A percentile compares a stretch with the other conserved stretches of the same genome.
phyloP scores from a whole-genome alignment of 35 echinoderm and acorn worm species.

The Anneissia japonica region DNA sequence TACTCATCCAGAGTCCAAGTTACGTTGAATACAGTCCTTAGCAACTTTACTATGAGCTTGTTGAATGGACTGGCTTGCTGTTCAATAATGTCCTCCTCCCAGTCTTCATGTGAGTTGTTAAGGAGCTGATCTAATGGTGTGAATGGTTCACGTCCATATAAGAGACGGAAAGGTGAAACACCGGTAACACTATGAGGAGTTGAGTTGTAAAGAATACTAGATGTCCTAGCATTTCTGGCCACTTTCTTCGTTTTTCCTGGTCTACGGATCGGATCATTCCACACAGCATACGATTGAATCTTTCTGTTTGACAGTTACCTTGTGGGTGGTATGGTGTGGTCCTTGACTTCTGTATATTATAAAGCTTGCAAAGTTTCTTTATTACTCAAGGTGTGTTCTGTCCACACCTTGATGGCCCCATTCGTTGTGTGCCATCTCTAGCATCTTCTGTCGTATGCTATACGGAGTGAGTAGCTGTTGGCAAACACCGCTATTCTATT shows the following conservation, averaged over 20 bases:
- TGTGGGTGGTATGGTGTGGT: conserved; percentile 21
- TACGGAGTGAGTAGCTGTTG: background rate
- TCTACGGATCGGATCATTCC: conserved; percentile 34
- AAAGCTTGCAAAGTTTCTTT: background rate
- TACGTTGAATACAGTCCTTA: background rate
- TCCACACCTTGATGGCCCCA: conserved; percentile 5
- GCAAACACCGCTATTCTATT: background rate
- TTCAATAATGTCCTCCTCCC: background rate
- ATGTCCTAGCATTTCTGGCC: conserved; percentile 36
- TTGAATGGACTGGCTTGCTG: background rate
- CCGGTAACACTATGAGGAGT: conserved; percentile 25
- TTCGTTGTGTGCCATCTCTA: background rate
- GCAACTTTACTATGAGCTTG: background rate
- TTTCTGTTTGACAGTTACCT: conserved; percentile 22
- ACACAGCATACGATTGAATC: conserved; percentile 35
- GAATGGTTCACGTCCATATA: conserved; percentile 34
- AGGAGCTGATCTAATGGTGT: conserved; percentile 25
- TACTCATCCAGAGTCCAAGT: background rate
- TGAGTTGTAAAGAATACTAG: conserved; percentile 40
- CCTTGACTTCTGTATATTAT: background rate
- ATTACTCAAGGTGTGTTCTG: background rate
- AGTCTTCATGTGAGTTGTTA: background rate
- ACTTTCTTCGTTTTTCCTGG: conserved; percentile 6
- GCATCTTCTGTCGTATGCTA: background rate
- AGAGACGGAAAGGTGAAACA: conserved; percentile 11